Base-by-base conservation (phyloP, 2,113 vertebrate species). In the Plestiodon gilberti region DNA sequence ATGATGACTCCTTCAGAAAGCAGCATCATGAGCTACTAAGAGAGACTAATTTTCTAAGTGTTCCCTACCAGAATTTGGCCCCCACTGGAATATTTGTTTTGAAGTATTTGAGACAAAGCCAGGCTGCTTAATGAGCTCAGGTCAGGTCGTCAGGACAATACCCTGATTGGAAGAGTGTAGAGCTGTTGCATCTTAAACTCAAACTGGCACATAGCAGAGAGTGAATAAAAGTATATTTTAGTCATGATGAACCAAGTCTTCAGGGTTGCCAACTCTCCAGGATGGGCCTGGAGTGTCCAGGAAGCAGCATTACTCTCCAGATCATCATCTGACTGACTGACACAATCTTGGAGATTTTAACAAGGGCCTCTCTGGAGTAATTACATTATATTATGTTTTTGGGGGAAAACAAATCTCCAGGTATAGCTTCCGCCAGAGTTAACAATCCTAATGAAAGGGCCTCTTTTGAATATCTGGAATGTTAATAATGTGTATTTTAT, bases 401-500 rank as follows among this genome's bases (percentile, higher is more conserved):
- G n/a, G n/a, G n/a, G n/a, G n/a, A n/a, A n/a, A n/a, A n/a, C n/a
- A n/a, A n/a, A n/a, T n/a, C n/a, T n/a, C n/a, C n/a, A n/a, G n/a
- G n/a, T n/a, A n/a, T n/a, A n/a, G n/a, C n/a, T n/a, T n/a, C n/a
- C n/a, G n/a, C n/a, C n/a, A n/a, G n/a, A n/a, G n/a, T n/a, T n/a
- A n/a, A n/a, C n/a, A n/a, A n/a, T n/a, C n/a, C n/a, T n/a, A n/a
- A 82, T 93, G 93, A 93, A 94, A 88, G 90, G 91, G 74, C 87
- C 84, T 90, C 93, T 81, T 92, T 96, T 92, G 95, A 91, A 91
- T 92, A 93, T 89, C 81, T 55, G 76, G 94, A 93, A 90, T 30
- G 87, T 90, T 95, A 95, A 93, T 95, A 95, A 91, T 95, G 93
- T 87, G 91, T 83, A 87, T 96, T 94, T 43, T 89, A 90, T 94